Base-by-base conservation (phyloP, 2,113 vertebrate genomes). In the Electrona antarctica region DNA sequence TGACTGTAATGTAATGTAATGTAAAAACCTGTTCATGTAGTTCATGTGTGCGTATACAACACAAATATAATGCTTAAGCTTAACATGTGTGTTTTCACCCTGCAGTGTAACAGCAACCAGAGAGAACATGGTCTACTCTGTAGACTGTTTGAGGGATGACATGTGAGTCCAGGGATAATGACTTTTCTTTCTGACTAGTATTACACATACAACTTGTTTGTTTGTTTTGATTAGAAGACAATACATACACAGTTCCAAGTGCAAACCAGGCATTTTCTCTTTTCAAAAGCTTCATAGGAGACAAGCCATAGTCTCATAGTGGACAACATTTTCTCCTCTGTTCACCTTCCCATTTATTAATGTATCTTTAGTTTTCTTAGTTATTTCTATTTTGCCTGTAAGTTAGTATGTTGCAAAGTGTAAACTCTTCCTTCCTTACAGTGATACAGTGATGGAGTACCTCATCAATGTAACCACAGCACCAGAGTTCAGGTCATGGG, bases 391-490 rank as follows among this genome's bases (percentile, higher is more conserved):
- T 56, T 14, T 7, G 1, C 7, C 5, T n/a, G 3, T 2, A 14
- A 14, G 7, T 13, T 12, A 56, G 4, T 14, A 56, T n/a, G 9
- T 2, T 56, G n/a, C 33, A 21, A 29, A 15, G 33, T 41, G 33
- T 41, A 41, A 41, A 41, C 3, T 41, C 3, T 12, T 21, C 7
- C 61, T 10, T 12, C 0, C 46, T 13, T 88, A 4, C 82, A 99
- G 98, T 47, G 97, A 98, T 64, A 97, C 95, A 1, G 94, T 99
- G 50, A 98, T 99, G 97, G 98, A 99, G 85, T 97, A 96, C 90
- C 92, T 99, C 79, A 97, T 99, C 80, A 99, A 99, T 10, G 96
- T 99, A 78, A 97, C 97, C 21, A 97, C 96, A 10, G 96, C 97
- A 6, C 95, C 93, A 2, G 98, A 99, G 86, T 99, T 99, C 75